Percentiles rank a stretch among this genome's conserved stretches.
Conservation (phyloP, 2,797 vertebrate genomes). For the Smutsia gigantea region DNA sequence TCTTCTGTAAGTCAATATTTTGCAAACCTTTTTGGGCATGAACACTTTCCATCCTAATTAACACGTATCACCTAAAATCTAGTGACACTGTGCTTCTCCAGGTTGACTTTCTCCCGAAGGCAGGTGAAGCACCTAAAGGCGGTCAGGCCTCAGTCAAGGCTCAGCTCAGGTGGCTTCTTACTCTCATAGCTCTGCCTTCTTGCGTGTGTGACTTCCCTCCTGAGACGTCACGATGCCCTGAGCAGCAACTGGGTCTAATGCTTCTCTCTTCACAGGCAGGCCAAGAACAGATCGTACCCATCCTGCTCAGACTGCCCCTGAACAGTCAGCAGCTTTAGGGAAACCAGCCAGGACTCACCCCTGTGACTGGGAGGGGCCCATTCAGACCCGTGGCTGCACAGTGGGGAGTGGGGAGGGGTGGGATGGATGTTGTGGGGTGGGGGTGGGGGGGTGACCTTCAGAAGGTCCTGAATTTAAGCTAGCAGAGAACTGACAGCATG, state of each 20-base stretch:
- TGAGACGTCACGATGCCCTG: neutral
- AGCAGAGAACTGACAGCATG: rapidly evolving
- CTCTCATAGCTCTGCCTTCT: neutral
- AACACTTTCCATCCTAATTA: neutral
- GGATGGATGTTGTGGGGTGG: neutral
- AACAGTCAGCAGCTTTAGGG: neutral
- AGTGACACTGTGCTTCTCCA: neutral
- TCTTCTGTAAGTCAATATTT: neutral
- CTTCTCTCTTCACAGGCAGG: neutral
- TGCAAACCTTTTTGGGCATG: neutral
- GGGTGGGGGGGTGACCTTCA: neutral
- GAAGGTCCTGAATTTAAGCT: neutral
- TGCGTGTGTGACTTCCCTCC: neutral
- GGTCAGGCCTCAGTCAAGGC: neutral
- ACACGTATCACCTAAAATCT: rapidly evolving
- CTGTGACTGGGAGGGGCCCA: neutral
- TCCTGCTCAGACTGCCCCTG: neutral
- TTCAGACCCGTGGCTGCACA: neutral
- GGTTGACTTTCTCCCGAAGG: neutral
- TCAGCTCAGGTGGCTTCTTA: neutral
- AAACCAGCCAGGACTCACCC: neutral
- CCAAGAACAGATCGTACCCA: rapidly evolving
- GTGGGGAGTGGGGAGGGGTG: no score
- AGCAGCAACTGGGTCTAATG: neutral
- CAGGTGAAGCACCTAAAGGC: neutral